Conservation (phyloP, 2,113 vertebrate genomes). For the Thunnus maccoyii region DNA sequence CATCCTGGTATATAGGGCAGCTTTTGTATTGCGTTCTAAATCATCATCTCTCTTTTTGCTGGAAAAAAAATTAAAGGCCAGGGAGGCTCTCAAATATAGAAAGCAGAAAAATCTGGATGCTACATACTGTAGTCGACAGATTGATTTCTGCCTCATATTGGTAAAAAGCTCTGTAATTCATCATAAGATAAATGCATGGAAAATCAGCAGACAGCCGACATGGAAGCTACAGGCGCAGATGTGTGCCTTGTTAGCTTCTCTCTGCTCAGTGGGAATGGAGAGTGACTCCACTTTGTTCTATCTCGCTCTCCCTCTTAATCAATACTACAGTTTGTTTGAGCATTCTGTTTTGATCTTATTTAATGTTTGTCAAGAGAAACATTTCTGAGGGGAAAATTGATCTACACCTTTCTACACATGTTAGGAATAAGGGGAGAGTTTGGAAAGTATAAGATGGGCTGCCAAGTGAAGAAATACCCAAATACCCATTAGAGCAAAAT, state of each 20-base stretch:
- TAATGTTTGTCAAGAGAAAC: neutral
- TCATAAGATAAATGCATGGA: neutral
- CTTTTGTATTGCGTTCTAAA: neutral
- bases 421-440: too few species aligned
- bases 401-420: neutral
- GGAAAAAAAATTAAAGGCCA: neutral
- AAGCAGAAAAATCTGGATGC: too few species aligned
- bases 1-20: neutral
- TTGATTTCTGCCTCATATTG: neutral
- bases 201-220: neutral
- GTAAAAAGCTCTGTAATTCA: neutral
- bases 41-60: neutral
- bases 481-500: too few species aligned
- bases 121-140: neutral
- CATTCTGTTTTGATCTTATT: constrained; percentile 8
- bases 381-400: neutral
- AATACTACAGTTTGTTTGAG: neutral
- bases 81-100: neutral
- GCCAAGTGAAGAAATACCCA: neutral
- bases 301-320: neutral
- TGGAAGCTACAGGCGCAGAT: neutral
- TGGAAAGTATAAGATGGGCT: neutral
- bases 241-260: neutral
- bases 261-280: too few species aligned
- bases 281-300: too few species aligned